Evolutionary conservation across 1,140 invertebrate species (phyloP), one percentile per base, ranked within the genome.

Genomic region (Lasioglossum albipes): DNA sequence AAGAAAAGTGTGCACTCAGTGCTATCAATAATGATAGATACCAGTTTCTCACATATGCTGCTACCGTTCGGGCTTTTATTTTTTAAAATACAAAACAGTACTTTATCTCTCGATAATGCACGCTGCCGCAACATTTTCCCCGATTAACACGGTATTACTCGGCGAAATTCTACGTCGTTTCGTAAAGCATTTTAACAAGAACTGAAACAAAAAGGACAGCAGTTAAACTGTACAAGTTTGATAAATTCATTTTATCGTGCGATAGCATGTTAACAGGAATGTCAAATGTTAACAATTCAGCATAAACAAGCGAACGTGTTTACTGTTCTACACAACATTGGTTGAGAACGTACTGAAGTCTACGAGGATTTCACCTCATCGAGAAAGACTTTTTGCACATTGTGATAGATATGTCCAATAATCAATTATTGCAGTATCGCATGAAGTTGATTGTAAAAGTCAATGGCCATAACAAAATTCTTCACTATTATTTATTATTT

Each of bases 21-120:
- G 27, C 41, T 1, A 42, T 65, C n/a, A n/a, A n/a, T n/a, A n/a
- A n/a, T 66, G 1, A 73, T 57, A 83, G 36, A 66, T 81, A 85
- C 84, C 84, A 85, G 7, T 81, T 84, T 85, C 22, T 78, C 27
- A 41, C 76, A 85, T 74, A 85, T 74, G 20, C 16, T 57, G 36
- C n/a, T 22, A 22, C 27, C 59, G 18, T 27, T 42, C 16, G 49
- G 31, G 10, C 61, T 61, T 69, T 69, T 79, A n/a, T n/a, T 80
- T 68, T 69, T 73, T 42, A 85, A 83, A 27, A 83, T 52, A 36
- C 65, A 68, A 62, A 78, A 82, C 9, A 84, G 45, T 69, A 76
- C 12, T 68, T 57, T 76, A 31, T 79, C 42, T 31, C 45, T 59
- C 13, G 31, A 0, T n/a, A 75, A 62, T 45, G 0, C 52, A 45